Percentiles rank a stretch among this genome's conserved stretches.
phyloP scores from a whole-genome alignment of 2,113 vertebrate genomes.

The Dipodomys ordii region DNA sequence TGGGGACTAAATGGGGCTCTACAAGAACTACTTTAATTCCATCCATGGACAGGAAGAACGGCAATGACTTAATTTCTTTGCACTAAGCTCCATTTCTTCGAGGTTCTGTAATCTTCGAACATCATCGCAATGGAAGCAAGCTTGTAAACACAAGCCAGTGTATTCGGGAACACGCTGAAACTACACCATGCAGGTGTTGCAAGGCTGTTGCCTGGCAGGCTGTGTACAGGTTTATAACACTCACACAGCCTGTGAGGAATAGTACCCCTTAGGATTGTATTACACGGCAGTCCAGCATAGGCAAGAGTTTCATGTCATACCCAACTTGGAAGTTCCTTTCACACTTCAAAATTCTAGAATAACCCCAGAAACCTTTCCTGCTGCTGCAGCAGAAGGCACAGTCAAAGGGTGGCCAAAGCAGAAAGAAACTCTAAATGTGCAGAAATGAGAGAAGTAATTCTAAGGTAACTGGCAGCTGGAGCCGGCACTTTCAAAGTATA shows the following conservation, averaged over 20 bases:
- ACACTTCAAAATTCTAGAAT: conserved; percentile 54
- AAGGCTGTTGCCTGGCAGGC: no score
- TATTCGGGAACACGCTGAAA: background rate
- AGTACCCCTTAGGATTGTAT: background rate
- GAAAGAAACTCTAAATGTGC: conserved; percentile 2
- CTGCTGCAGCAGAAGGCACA: conserved; percentile 22
- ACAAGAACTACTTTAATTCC: background rate
- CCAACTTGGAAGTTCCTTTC: conserved; percentile 44
- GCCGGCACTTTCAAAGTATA: conserved; percentile 8
- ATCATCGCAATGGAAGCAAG: background rate
- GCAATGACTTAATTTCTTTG: background rate
- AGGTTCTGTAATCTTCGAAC: background rate
- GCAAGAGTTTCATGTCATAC: background rate
- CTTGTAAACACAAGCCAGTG: background rate
- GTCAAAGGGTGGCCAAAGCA: conserved; percentile 54
- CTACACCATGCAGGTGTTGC: background rate
- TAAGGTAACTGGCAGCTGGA: background rate
- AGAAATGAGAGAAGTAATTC: conserved; percentile 55
- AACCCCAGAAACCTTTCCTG: conserved; percentile 41
- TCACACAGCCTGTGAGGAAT: background rate
- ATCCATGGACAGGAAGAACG: accelerated
- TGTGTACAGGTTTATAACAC: background rate
- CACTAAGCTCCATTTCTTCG: background rate
- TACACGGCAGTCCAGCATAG: background rate
- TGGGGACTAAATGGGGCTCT: background rate